Evolutionary conservation across 2,113 vertebrate species (phyloP), one percentile per base, ranked within the genome.

Genomic region (Prietella phreatophila): DNA sequence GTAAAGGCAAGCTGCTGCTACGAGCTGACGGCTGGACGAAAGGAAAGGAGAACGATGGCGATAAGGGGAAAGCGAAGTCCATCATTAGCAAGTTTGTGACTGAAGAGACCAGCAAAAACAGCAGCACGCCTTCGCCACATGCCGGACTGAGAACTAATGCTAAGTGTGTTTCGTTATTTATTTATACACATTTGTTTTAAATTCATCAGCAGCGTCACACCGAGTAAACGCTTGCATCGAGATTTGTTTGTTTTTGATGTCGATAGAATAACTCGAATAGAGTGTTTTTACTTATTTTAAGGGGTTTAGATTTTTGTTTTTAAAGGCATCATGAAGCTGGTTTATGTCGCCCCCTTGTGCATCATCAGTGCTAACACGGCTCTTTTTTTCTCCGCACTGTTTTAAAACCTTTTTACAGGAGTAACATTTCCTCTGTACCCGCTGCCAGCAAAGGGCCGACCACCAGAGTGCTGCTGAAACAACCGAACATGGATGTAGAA

Each of bases 61-160:
- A 89, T 53, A 91, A 89, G 75, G 86, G 89, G 15, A 91, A 90
- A 83, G 91, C 89, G 11, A 91, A 88, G 4, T 94, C 90, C 0
- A 73, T 95, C 73, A 93, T 95, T 81, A 92, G 93, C 5, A 96
- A 95, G 85, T 93, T 94, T 73, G 90, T 95, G 78, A 0, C 84
- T 0, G 93, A 93, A 83, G 94, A 93, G 78, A 94, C 90, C 86
- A 92, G 86, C 85, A 94, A 92, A 42, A 92, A 89, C 75, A 93
- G 90, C 91, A 93, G n/a, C 7, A 90, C 89, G 0, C 0, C 36
- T 0, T 87, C 90, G 90, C 55, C 17, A 10, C 75, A 22, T 2
- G 86, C 76, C 17, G 71, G 22, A 0, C 86, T 92, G 17, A 92
- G 89, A 89, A 89, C 91, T 2, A 89, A 89, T 11, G 90, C 76